Percentiles rank a stretch among this genome's conserved stretches.
phyloP scores from a whole-genome alignment of 2,888 invertebrate genomes.

The Caenorhabditis parvicauda region DNA sequence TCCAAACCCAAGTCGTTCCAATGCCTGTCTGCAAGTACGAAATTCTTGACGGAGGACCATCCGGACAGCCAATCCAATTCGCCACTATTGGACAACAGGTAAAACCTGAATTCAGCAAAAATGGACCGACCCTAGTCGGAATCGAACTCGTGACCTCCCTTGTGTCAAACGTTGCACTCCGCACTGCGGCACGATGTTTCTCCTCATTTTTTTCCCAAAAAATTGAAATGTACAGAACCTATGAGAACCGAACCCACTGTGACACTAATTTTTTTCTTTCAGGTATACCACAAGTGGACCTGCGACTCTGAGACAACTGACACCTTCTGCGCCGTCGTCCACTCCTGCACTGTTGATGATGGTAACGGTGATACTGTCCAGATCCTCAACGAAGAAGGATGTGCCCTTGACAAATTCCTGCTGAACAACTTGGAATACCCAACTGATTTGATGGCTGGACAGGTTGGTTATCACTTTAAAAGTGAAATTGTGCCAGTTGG shows the following conservation, averaged over 20 bases:
- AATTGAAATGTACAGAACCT: not conserved
- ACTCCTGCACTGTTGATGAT: conserved; percentile 57
- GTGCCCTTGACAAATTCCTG: conserved; percentile 51
- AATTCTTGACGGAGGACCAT: conserved; percentile 55
- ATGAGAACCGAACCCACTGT: too few relatives aligned
- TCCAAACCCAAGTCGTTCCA: conserved; percentile 56
- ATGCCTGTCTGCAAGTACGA: conserved; percentile 60
- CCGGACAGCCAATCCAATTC: conserved; percentile 53
- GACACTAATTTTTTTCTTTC: too few relatives aligned
- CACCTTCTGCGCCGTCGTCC: conserved; percentile 58
- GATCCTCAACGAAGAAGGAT: conserved; percentile 49
- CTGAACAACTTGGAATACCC: conserved; percentile 60
- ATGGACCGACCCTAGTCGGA: too few relatives aligned
- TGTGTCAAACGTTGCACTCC: too few relatives aligned
- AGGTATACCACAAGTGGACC: conserved; percentile 57
- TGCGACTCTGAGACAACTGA: conserved; percentile 57
- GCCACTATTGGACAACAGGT: conserved; percentile 55
- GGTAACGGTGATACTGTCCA: conserved; percentile 53
- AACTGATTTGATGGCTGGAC: conserved; percentile 55
- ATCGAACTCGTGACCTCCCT: too few relatives aligned
- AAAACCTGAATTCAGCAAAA: not conserved
- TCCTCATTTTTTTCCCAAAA: too few relatives aligned
- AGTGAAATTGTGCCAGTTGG: too few relatives aligned
- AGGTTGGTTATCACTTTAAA: conserved; percentile 17
- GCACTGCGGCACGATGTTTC: not conserved